Base-by-base conservation (phyloP, 1,140 invertebrate genomes). In the Varroa destructor region DNA sequence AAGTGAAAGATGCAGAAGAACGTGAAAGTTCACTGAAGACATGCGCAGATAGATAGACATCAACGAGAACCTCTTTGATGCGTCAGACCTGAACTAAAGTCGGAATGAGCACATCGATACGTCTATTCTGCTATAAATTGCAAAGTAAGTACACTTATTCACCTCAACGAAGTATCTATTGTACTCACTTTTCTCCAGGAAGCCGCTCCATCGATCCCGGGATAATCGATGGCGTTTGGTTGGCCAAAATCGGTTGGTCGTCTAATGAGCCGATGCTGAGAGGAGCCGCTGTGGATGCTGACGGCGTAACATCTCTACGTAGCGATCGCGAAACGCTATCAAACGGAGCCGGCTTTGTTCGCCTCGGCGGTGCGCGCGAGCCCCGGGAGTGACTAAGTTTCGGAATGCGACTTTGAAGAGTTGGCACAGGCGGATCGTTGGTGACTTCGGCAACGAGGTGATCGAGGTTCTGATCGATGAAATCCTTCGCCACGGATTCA, bases 401-500 rank as follows among this genome's bases (percentile, higher is more conserved):
- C 14, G 61, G 61, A 8, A 67, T 67, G 12, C 61, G 61, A 40
- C 61, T 67, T 8, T 67, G 61, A 12, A 67, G 61, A 4, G 14
- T 67, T 8, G 61, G 61, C 10, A 67, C 61, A 12, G 46, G 12
- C 40, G 61, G 61, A 37, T 67, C 61, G 8, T 51, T 51, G 8
- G 46, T 51, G 46, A 51, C 46, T 8, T 51, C 46, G 46, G 46
- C 46, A 51, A 51, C 46, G 46, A 51, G 46, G 46, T 51, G 46
- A 8, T 72, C 61, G 43, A 71, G 71, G 73, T 72, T 75, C 51
- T 74, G 71, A 43, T 75, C 79, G 2, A 81, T 79, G 74, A 84
- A 80, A 61, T 83, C 80, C 72, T 81, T 80, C 36, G 83, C 82
- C 73, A 84, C 77, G 55, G 78, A 80, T 55, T 83, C 83, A 43